A percentile compares a stretch with the other conserved stretches of the same genome.
These are phyloP conservation scores for Prunella himalayana DNA, from an alignment of 2,113 vertebrate species.

Conservation along the genomic window DNA sequence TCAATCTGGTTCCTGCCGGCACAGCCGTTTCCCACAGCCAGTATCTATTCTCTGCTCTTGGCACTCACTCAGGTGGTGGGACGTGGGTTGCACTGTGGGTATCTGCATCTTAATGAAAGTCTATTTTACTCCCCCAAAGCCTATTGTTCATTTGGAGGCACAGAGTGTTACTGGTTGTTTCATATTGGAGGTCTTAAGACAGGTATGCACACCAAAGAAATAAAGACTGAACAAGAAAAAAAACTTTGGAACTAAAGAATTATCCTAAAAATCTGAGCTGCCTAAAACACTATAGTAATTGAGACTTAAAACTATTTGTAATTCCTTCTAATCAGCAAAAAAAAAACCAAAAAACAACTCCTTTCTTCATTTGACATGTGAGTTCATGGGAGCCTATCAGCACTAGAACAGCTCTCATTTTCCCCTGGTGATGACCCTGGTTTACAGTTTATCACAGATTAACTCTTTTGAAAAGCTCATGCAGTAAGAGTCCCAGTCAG, in stretches of 20 bases:
- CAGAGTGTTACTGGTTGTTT: not conserved
- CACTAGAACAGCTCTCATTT: not conserved
- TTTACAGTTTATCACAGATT: not conserved
- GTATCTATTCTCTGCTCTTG: constrained; percentile 18
- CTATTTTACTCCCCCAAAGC: not conserved
- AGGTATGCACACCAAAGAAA: not conserved
- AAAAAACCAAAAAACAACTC: not conserved
- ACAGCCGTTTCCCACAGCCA: not conserved
- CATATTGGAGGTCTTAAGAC: not conserved
- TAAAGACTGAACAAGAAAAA: not conserved
- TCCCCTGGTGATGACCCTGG: not conserved
- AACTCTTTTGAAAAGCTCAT: not conserved
- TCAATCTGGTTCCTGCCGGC: constrained; percentile 18
- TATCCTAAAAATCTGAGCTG: not conserved
- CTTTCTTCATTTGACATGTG: not conserved
- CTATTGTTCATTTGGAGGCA: not conserved
- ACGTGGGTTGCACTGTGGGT: not conserved
- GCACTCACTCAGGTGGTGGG: constrained; percentile 4
- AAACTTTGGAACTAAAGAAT: not conserved
- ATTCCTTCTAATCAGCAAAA: not conserved
- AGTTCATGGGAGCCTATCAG: not conserved
- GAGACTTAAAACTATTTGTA: not conserved
- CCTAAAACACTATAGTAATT: not conserved
- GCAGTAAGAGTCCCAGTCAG: not conserved
- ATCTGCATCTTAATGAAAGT: constrained; percentile 1